Conservation (phyloP, 2,797 vertebrate genomes). For the Chaetophractus vellerosus region DNA sequence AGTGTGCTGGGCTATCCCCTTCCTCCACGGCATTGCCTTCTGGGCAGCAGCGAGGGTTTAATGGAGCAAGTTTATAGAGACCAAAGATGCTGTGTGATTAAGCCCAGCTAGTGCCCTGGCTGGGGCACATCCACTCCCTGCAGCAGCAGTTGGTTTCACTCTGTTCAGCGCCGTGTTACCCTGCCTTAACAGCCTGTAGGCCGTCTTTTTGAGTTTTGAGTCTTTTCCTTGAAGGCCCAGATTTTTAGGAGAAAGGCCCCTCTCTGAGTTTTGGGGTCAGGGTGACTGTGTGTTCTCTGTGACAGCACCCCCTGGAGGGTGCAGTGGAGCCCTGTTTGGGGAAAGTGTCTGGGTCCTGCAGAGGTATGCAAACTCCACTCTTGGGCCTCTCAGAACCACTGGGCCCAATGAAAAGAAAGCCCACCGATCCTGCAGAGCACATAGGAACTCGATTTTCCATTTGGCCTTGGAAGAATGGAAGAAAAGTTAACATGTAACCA, state of each 20-base stretch:
- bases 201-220: neutral
- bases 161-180: neutral
- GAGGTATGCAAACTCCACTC: neutral
- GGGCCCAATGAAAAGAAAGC: conserved; percentile 11
- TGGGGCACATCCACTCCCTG: neutral
- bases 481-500: neutral
- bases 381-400: neutral
- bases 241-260: neutral
- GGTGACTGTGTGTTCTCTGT: neutral
- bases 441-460: conserved; percentile 13
- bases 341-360: neutral
- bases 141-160: conserved; percentile 51
- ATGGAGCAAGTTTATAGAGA: conserved; percentile 72
- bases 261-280: neutral
- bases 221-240: neutral
- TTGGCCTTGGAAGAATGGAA: conserved; percentile 40
- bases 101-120: conserved; percentile 55
- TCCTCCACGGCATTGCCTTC: conserved; percentile 71
- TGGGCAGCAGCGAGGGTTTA: conserved; percentile 71
- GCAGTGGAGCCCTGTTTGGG: neutral
- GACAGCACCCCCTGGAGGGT: neutral
- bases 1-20: conserved; percentile 67
- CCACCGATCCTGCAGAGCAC: neutral
- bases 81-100: conserved; percentile 68
- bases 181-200: neutral